Conservation (phyloP, 2,113 vertebrate genomes). For the Peucedramus taeniatus region DNA sequence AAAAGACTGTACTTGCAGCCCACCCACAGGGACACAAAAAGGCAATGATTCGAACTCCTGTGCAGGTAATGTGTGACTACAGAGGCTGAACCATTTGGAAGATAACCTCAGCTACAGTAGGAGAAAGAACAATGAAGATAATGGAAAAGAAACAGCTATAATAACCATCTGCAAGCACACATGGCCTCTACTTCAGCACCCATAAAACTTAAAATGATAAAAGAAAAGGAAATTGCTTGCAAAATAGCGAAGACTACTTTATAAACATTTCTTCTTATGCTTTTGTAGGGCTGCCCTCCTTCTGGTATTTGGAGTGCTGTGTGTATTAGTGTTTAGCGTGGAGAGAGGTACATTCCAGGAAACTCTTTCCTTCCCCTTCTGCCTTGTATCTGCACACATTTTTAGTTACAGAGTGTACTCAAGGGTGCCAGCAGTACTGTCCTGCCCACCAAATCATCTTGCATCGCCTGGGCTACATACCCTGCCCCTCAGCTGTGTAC, state of each 20-base stretch:
- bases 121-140: neutral
- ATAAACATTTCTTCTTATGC: neutral
- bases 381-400: fast-evolving
- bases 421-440: neutral
- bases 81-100: neutral
- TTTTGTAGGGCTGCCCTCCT: neutral
- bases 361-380: neutral
- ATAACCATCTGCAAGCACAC: neutral
- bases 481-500: neutral
- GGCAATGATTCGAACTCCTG: neutral
- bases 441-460: neutral
- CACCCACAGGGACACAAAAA: neutral
- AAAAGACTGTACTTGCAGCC: neutral
- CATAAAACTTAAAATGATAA: neutral
- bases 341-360: neutral
- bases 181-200: neutral
- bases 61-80: neutral
- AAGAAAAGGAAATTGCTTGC: slow-evolving; percentile 17
- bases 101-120: neutral
- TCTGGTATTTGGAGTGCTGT: neutral
- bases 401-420: neutral
- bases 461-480: neutral
- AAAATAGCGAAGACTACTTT: neutral
- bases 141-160: slow-evolving; percentile 17
- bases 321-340: neutral